phyloP scores from a whole-genome alignment of 2,797 vertebrate species.

The Ceyx erithaca region DNA sequence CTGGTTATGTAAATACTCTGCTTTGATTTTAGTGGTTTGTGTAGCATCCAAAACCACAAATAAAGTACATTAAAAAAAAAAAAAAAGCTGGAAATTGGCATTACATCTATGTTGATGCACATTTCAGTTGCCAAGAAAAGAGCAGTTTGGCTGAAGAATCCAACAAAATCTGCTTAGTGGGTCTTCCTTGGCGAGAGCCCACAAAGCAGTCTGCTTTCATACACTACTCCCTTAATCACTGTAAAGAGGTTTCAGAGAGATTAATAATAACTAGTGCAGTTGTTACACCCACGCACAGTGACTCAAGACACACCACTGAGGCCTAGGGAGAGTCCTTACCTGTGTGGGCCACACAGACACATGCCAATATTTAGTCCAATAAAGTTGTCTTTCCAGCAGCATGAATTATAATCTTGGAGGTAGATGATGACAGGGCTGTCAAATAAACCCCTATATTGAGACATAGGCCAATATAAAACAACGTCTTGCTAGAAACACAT shows the following conservation, averaged over 20 bases:
- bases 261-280: conserved; percentile 70
- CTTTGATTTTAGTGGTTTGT: conserved; percentile 28
- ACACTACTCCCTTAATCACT: conserved; percentile 59
- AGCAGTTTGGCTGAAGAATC: conserved; percentile 57
- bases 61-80: background rate
- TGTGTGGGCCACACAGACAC: conserved; percentile 61
- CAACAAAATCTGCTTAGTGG: conserved; percentile 61
- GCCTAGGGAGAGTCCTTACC: conserved; percentile 45
- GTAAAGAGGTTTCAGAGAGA: conserved; percentile 65
- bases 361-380: conserved; percentile 66
- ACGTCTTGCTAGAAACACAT: background rate
- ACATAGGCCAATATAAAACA: conserved; percentile 24
- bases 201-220: conserved; percentile 55
- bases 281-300: conserved; percentile 56
- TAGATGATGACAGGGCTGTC: conserved; percentile 57
- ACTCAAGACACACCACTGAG: conserved; percentile 38
- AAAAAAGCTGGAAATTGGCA: background rate
- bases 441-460: conserved; percentile 7
- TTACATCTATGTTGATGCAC: background rate
- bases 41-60: background rate
- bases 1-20: background rate
- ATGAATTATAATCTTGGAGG: conserved; percentile 62
- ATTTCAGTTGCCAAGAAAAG: conserved; percentile 52
- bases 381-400: conserved; percentile 56
- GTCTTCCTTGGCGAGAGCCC: conserved; percentile 52